Evolutionary conservation across 1,140 invertebrate species (phyloP).

Genomic region (Argopecten irradians): DNA sequence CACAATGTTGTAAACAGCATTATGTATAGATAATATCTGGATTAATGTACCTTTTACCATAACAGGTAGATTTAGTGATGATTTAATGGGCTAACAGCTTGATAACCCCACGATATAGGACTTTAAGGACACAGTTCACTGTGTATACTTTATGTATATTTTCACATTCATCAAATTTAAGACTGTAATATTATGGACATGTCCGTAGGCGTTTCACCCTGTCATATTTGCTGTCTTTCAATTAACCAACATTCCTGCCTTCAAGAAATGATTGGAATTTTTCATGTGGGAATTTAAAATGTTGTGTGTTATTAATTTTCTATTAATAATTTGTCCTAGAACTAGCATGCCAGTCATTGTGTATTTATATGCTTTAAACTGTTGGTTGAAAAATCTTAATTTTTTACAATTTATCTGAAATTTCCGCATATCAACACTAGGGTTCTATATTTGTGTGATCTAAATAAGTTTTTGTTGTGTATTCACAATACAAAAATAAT

Average conservation of each 20-base stretch:
- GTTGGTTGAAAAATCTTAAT: neutral
- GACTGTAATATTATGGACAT: too few relatives aligned
- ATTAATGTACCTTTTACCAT: neutral
- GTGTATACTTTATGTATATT: neutral
- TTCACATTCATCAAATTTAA: too few relatives aligned
- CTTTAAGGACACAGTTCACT: neutral
- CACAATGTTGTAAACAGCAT: neutral
- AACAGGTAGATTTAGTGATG: neutral
- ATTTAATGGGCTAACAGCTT: neutral
- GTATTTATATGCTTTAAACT: neutral
- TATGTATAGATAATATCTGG: neutral
- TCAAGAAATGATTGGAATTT: neutral
- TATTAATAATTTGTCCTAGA: neutral
- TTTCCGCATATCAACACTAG: neutral
- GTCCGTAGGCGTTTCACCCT: neutral
- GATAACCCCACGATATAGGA: neutral
- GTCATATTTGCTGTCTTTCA: too few relatives aligned
- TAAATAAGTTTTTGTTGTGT: too few relatives aligned
- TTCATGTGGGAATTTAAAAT: neutral
- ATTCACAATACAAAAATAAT: neutral
- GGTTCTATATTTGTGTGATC: too few relatives aligned
- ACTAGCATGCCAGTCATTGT: neutral
- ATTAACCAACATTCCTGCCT: neutral
- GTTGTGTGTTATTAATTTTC: neutral
- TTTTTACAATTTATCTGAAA: too few relatives aligned